These are phyloP conservation scores for Copsychus sechellarum DNA, from an alignment of 2,113 vertebrate species.

Conservation along the genomic window DNA sequence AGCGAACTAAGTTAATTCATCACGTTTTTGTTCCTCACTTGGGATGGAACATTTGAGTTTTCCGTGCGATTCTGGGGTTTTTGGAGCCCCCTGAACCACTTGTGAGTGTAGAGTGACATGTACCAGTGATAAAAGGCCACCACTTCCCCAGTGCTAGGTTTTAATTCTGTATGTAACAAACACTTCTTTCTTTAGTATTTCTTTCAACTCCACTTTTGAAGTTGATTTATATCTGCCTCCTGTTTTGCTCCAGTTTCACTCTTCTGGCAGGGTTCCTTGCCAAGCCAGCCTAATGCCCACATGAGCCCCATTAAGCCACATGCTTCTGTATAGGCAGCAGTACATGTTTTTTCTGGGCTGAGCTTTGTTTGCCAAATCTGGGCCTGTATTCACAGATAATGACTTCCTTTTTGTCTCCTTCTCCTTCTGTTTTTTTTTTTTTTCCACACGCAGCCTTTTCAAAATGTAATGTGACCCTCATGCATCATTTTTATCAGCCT, in stretches of 20 bases:
- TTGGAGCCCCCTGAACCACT: neutral
- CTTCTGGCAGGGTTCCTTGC: neutral
- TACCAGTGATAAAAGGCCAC: neutral
- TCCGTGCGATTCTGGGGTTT: neutral
- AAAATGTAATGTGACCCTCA: neutral
- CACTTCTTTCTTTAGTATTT: constrained; percentile 33
- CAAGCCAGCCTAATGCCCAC: constrained; percentile 18
- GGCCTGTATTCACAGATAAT: constrained; percentile 41
- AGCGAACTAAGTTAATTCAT: neutral
- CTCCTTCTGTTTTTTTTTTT: neutral
- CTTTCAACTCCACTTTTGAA: constrained; percentile 33
- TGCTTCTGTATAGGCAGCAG: neutral
- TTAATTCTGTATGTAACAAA: constrained; percentile 18
- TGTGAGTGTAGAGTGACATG: neutral
- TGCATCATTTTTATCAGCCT: constrained; percentile 38
- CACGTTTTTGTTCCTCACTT: neutral
- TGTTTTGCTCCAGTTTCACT: constrained; percentile 46
- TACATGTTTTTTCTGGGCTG: neutral
- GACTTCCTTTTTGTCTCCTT: constrained; percentile 26
- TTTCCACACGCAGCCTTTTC: neutral
- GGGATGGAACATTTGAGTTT: neutral
- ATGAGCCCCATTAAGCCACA: constrained; percentile 14
- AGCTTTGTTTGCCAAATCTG: constrained; percentile 41
- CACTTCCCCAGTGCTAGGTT: neutral
- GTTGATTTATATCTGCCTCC: constrained; percentile 48